Evolutionary conservation across 1,140 invertebrate genomes (phyloP).

Genomic region (Chymomyza costata): DNA sequence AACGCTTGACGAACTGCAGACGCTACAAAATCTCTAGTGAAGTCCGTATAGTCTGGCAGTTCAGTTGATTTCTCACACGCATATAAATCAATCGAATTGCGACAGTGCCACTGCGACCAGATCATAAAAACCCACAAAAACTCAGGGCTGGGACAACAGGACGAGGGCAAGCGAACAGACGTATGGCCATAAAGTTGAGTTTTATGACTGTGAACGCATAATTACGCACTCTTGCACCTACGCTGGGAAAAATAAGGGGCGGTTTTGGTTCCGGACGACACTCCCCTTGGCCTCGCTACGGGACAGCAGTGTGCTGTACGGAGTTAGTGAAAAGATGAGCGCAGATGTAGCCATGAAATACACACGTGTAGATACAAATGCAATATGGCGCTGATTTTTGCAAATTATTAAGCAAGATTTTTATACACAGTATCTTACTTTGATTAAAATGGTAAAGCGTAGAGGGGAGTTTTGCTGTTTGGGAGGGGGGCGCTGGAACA

Average conservation of each 20-base stretch:
- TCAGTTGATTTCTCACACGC: conserved; percentile 48
- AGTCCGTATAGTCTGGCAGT: too few species aligned
- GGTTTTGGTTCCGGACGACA: background rate
- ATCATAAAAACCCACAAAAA: background rate
- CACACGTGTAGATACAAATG: conserved; percentile 1
- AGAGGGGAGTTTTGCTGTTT: conserved; percentile 2
- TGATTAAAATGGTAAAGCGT: conserved; percentile 39
- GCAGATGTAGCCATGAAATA: conserved; percentile 64
- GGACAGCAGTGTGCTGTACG: too few species aligned
- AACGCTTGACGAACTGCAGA: conserved; percentile 31
- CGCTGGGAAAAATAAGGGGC: conserved; percentile 12
- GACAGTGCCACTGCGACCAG: conserved; percentile 3
- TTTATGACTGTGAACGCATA: conserved; percentile 65
- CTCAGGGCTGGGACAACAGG: background rate
- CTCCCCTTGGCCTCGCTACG: too few species aligned
- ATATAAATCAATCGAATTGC: conserved; percentile 57
- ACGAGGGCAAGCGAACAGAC: conserved; percentile 13
- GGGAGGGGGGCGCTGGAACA: background rate
- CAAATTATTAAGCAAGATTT: conserved; percentile 48
- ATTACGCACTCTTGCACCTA: conserved; percentile 55
- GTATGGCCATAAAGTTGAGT: conserved; percentile 54
- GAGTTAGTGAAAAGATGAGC: conserved; percentile 11
- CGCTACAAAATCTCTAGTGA: too few species aligned
- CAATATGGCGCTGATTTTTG: conserved; percentile 41
- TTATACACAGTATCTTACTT: conserved; percentile 1